Percentiles rank a stretch among this genome's conserved stretches.
Evolutionary conservation across 2,113 vertebrate species (phyloP).

Genomic region (Lamprologus tigripictilis): DNA sequence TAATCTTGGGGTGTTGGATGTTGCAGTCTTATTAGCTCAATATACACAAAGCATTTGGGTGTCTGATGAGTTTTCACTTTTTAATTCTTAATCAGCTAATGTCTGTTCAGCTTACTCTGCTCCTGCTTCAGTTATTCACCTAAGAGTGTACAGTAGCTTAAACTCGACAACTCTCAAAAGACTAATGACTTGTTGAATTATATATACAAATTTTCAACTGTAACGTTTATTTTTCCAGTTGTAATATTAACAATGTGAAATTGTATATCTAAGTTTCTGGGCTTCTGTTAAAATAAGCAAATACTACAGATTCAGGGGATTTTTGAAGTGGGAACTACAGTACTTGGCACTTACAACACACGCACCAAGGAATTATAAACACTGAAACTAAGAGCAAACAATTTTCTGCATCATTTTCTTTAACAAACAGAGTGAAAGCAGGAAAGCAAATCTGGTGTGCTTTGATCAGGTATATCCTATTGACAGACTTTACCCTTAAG

Average conservation of each 20-base stretch:
- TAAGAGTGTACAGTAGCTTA: not conserved
- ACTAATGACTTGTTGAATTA: not conserved
- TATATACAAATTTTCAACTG: not conserved
- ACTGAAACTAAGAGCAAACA: not conserved
- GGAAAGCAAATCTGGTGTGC: not conserved
- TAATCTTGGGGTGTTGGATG: conserved; percentile 30
- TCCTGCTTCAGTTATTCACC: not conserved
- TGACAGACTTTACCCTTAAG: not conserved
- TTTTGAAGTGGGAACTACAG: not conserved
- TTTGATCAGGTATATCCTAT: not conserved
- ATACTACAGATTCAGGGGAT: not conserved
- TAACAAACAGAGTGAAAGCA: not conserved
- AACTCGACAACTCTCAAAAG: not conserved
- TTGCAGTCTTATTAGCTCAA: conserved; percentile 8
- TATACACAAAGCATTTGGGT: not conserved
- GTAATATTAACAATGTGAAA: not conserved
- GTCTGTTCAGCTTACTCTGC: not conserved
- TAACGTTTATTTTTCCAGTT: not conserved
- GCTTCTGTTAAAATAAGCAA: not conserved
- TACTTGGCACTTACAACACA: not conserved
- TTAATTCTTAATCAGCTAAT: not conserved
- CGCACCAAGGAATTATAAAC: not conserved
- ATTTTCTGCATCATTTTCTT: not conserved
- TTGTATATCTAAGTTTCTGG: not conserved
- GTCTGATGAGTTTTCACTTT: not conserved